Base-by-base conservation (phyloP, 2,888 invertebrate species). In the Platynereis dumerilii region DNA sequence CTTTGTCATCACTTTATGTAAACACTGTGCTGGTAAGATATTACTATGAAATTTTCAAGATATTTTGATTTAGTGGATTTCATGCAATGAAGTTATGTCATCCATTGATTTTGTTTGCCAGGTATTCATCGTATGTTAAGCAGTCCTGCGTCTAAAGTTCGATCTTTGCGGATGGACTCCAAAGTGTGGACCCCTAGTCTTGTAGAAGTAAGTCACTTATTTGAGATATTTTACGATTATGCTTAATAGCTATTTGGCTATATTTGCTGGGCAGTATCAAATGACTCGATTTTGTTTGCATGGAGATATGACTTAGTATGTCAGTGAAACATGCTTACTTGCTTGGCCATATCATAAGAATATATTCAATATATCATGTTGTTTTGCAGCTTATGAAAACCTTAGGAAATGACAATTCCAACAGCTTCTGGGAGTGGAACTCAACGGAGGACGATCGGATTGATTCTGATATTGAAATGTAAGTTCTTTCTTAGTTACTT, bases 71-170 rank as follows among this genome's bases (percentile, higher is more conserved):
- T n/a, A n/a, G n/a, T n/a, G n/a, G n/a, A n/a, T n/a, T n/a, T n/a
- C n/a, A n/a, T n/a, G n/a, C n/a, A n/a, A n/a, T n/a, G n/a, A n/a
- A n/a, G n/a, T n/a, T n/a, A n/a, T n/a, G n/a, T n/a, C n/a, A n/a
- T n/a, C n/a, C n/a, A n/a, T n/a, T n/a, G 12, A 34, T 34, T 34
- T 34, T 24, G 5, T 55, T 55, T 26, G 42, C 1, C 64, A 81
- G 81, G 94, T 75, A 91, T 97, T 64, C 97, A 98, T 85, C 89
- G 96, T 34, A 93, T 93, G 82, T 88, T 97, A 82, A 96, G 96
- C 12, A 88, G 93, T 68, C 94, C 95, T 81, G 90, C 96, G 78
- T 95, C 96, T 10, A 93, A 92, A 83, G 91, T 98, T 7, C 94
- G 95, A 81, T 94, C 94, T 27, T 85, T 97, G 68, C 68, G 81